A percentile compares a stretch with the other conserved stretches of the same genome.
Evolutionary conservation across 2,797 vertebrate genomes (phyloP).

Genomic region (Apogon talboti): DNA sequence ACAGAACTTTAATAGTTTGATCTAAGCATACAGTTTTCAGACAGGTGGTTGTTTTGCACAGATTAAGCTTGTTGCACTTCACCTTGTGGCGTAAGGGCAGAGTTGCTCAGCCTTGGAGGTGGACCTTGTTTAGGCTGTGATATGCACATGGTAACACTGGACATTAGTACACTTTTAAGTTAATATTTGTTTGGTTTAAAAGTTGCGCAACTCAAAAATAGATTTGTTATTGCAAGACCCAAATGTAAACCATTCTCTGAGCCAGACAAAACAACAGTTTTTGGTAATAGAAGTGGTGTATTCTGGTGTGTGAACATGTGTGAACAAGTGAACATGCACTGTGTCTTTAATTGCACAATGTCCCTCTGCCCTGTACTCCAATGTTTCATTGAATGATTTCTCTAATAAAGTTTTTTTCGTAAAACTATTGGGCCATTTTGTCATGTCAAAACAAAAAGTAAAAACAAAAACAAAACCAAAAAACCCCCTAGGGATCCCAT

Average conservation of each 20-base stretch:
- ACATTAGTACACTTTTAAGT: neutral
- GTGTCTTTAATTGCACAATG: conserved; percentile 1
- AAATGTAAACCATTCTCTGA: no score
- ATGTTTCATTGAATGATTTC: conserved; percentile 1
- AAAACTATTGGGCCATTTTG: neutral
- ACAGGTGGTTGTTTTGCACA: neutral
- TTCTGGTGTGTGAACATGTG: neutral
- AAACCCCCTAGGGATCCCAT: no score
- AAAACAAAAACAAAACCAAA: no score
- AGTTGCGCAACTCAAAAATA: no score
- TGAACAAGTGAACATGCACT: conserved; percentile 9
- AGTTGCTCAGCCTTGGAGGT: neutral
- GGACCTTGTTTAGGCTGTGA: neutral
- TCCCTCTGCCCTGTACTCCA: neutral
- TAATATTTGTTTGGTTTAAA: neutral
- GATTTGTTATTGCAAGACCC: no score
- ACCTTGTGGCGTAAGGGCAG: neutral
- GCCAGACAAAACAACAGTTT: neutral
- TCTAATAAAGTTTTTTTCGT: conserved; percentile 32
- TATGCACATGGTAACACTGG: neutral
- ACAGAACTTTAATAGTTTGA: neutral
- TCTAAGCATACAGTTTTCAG: no score
- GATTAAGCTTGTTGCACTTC: neutral
- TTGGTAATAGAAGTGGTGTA: neutral
- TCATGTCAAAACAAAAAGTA: neutral